Evolutionary conservation across 2,888 invertebrate species (phyloP).

Genomic region (Hedya salicella): DNA sequence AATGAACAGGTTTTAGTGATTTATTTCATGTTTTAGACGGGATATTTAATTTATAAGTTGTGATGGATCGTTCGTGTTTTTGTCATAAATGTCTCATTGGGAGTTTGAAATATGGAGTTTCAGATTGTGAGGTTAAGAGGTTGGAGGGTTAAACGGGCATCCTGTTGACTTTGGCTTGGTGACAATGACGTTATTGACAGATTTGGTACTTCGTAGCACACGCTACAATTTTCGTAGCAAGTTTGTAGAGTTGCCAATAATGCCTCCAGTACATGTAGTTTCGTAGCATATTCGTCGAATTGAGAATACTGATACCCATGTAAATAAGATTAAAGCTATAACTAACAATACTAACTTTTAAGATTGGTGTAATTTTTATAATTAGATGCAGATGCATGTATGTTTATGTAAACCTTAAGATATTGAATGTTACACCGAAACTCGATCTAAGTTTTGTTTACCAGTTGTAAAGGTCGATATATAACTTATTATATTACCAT

Average conservation of each 20-base stretch:
- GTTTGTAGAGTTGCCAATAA: not conserved
- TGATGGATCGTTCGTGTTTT: constrained; percentile 18
- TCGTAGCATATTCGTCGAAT: not conserved
- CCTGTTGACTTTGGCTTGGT: not conserved
- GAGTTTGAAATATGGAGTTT: not conserved
- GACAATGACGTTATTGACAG: not conserved
- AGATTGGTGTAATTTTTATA: too few relatives aligned
- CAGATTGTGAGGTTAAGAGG: not conserved
- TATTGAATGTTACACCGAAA: too few relatives aligned
- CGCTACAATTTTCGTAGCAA: not conserved
- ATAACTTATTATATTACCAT: too few relatives aligned
- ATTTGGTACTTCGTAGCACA: not conserved
- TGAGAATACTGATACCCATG: too few relatives aligned
- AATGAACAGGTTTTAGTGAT: not conserved
- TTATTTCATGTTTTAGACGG: constrained; percentile 22
- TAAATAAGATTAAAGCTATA: too few relatives aligned
- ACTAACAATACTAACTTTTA: too few relatives aligned
- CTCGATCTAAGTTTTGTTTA: too few relatives aligned
- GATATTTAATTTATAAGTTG: constrained; percentile 24
- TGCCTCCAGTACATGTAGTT: too few relatives aligned
- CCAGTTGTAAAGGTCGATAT: too few relatives aligned
- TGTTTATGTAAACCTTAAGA: too few relatives aligned
- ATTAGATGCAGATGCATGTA: too few relatives aligned
- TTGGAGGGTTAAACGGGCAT: not conserved
- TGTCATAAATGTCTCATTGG: constrained; percentile 9